Evolutionary conservation across 2,888 invertebrate genomes (phyloP), one percentile per base, ranked within the genome.

Genomic region (Keiferia lycopersicella): DNA sequence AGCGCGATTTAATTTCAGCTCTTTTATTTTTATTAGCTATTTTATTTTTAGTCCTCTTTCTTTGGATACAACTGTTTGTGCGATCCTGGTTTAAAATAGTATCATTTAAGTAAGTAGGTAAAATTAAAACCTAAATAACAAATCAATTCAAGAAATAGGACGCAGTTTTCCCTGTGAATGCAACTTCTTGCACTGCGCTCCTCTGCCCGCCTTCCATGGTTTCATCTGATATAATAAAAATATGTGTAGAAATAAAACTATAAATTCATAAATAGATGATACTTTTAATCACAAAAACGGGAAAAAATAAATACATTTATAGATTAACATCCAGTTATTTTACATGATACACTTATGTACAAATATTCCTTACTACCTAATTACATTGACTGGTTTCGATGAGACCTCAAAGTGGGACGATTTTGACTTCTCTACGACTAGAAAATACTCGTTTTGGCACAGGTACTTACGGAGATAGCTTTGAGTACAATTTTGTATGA

Each of bases 221-320:
- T n/a, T n/a, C n/a, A n/a, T n/a, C n/a, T n/a, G n/a, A n/a, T n/a
- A n/a, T n/a, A n/a, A n/a, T n/a, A n/a, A n/a, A n/a, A n/a, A n/a
- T n/a, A n/a, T n/a, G 26, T 26, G 2, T 26, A 26, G n/a, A 22
- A 51, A 51, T 18, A 56, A 56, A 30, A 56, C 4, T 12, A 20
- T 11, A 50, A 20, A 20, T 14, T 57, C 18, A 63, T 67, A 68
- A 64, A 69, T 50, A 50, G 18, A 51, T 65, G 18, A 51, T 66
- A 71, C 64, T 67, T 68, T 72, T 70, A 69, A 67, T 72, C 67
- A 65, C 68, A 69, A 66, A 20, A n/a, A 68, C 51, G 67, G 64
- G 48, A 34, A 50, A 72, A 71, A 70, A 72, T 71, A 71, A 71
- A 70, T 62, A 73, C 72, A 71, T 72, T 50, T 69, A 70, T 70